These are phyloP conservation scores for Drosophila fulvimacula DNA, from an alignment of 2,888 invertebrate genomes.

Conservation along the genomic window DNA sequence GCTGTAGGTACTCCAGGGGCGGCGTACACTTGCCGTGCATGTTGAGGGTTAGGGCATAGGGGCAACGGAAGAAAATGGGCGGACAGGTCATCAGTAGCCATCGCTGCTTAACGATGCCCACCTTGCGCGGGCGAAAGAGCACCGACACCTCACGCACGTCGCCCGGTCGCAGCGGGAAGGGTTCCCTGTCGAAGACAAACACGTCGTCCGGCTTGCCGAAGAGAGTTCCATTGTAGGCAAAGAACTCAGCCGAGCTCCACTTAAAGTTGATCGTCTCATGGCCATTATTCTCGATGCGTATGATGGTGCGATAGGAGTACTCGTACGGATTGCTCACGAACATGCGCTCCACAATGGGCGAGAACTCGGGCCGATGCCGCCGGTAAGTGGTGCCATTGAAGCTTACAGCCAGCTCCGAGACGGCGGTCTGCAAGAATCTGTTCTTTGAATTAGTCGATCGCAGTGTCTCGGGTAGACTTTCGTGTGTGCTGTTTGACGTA, in stretches of 20 bases:
- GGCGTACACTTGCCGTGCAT: conserved; percentile 69
- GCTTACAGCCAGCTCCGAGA: conserved; percentile 18
- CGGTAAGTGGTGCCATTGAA: conserved; percentile 57
- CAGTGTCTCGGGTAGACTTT: neutral
- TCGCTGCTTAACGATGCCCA: conserved; percentile 68
- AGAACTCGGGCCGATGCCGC: conserved; percentile 37
- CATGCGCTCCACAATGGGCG: conserved; percentile 53
- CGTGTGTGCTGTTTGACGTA: neutral
- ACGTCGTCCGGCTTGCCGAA: conserved; percentile 46
- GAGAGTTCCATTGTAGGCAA: conserved; percentile 54
- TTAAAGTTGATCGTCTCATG: conserved; percentile 45
- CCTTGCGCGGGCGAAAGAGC: conserved; percentile 66
- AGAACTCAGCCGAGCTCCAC: conserved; percentile 65
- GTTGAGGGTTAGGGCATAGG: conserved; percentile 57
- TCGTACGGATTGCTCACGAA: conserved; percentile 74
- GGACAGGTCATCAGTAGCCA: conserved; percentile 73
- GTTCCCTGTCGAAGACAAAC: conserved; percentile 69
- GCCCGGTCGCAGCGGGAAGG: conserved; percentile 64
- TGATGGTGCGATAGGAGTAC: conserved; percentile 53
- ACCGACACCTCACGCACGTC: conserved; percentile 59
- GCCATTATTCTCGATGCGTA: conserved; percentile 75
- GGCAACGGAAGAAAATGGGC: conserved; percentile 52
- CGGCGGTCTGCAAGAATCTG: accelerated
- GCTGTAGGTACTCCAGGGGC: conserved; percentile 59
- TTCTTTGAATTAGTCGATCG: neutral